phyloP scores from a whole-genome alignment of 2,888 invertebrate genomes.

The Patella pellucida region DNA sequence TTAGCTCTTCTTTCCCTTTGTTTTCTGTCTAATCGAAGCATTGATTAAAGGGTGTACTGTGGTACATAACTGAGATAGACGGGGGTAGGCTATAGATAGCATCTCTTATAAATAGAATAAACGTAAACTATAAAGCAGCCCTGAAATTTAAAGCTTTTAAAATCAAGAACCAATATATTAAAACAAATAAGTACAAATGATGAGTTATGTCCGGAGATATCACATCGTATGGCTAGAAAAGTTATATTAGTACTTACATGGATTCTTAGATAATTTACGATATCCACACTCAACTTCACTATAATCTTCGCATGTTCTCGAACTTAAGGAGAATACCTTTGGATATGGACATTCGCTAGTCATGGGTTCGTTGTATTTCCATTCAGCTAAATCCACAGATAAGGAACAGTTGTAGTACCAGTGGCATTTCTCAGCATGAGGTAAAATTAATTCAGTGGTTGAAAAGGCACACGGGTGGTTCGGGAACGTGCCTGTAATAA shows the following conservation, averaged over 20 bases:
- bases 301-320: constrained; percentile 43
- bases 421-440: constrained; percentile 52
- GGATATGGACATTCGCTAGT: constrained; percentile 48
- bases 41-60: no score
- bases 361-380: constrained; percentile 25
- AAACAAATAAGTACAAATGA: no score
- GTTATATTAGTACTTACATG: constrained; percentile 44
- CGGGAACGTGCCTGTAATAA: constrained; percentile 17
- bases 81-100: no score
- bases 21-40: no score
- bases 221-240: background rate
- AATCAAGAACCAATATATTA: no score
- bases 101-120: no score
- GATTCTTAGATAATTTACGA: constrained; percentile 45
- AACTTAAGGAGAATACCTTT: constrained; percentile 42
- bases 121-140: no score
- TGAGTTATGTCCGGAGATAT: no score
- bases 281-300: constrained; percentile 45
- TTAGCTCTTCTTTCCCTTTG: no score
- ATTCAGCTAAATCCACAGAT: constrained; percentile 8
- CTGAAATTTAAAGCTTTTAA: no score
- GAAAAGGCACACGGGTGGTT: constrained; percentile 26
- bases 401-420: constrained; percentile 53
- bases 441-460: constrained; percentile 37
- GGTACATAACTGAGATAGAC: no score